Evolutionary conservation across 2,888 invertebrate genomes (phyloP).

Genomic region (Cancer borealis): DNA sequence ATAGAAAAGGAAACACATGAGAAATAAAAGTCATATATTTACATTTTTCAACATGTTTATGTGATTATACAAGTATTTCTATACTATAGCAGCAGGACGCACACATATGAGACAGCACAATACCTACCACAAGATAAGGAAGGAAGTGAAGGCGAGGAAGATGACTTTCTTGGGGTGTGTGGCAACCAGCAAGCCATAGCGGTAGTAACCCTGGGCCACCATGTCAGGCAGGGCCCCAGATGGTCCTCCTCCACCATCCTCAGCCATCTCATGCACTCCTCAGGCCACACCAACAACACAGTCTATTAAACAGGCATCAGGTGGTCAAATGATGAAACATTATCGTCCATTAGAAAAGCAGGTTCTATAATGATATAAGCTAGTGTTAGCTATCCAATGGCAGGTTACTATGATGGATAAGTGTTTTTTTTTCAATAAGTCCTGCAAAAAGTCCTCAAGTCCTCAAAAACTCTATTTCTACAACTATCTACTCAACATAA

Average conservation of each 20-base stretch:
- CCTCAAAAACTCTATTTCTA: no score
- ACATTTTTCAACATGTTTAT: background rate
- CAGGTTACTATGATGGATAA: background rate
- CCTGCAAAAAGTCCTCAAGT: background rate
- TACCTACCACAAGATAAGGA: slow-evolving; percentile 74
- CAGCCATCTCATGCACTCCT: slow-evolving; percentile 66
- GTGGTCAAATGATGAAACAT: background rate
- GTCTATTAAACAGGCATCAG: background rate
- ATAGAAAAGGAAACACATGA: background rate
- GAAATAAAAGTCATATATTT: background rate
- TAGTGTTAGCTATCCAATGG: background rate
- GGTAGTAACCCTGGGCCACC: slow-evolving; percentile 76
- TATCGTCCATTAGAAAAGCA: background rate
- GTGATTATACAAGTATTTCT: background rate
- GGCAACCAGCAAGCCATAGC: slow-evolving; percentile 76
- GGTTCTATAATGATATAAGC: background rate
- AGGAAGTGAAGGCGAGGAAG: slow-evolving; percentile 62
- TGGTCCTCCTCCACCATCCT: slow-evolving; percentile 64
- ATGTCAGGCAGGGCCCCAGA: slow-evolving; percentile 76
- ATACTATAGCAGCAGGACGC: background rate
- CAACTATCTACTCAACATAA: no score
- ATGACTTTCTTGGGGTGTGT: slow-evolving; percentile 76
- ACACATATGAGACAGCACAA: background rate
- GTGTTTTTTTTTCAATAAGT: background rate
- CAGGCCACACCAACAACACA: background rate